These are phyloP conservation scores for Vireo altiloquus DNA, from an alignment of 2,113 vertebrate species.

Conservation along the genomic window DNA sequence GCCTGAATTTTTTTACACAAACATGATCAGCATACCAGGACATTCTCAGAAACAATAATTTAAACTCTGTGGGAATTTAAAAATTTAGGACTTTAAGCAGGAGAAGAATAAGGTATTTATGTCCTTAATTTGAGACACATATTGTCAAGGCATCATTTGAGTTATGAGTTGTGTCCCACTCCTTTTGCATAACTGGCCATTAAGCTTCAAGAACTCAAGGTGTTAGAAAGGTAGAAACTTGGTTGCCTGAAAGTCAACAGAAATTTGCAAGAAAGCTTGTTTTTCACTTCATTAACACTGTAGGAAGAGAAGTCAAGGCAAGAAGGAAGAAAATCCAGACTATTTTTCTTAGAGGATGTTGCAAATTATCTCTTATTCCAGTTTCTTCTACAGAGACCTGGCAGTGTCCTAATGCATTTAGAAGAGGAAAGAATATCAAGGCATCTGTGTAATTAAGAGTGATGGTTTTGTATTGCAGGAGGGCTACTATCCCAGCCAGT, in stretches of 20 bases:
- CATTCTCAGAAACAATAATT: not conserved
- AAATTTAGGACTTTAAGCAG: not conserved
- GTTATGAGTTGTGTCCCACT: not conserved
- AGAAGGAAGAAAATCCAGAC: not conserved
- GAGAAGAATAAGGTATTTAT: not conserved
- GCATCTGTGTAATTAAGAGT: constrained; percentile 21
- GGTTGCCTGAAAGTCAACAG: not conserved
- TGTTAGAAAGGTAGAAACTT: not conserved
- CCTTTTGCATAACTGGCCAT: not conserved
- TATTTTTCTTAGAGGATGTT: not conserved
- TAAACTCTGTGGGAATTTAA: not conserved
- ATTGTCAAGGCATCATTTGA: not conserved
- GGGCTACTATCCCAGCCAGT: not conserved
- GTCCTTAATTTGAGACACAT: not conserved
- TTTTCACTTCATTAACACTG: not conserved
- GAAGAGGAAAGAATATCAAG: not conserved
- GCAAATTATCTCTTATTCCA: not conserved
- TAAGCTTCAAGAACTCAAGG: not conserved
- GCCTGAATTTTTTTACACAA: not conserved
- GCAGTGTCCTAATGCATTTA: not conserved
- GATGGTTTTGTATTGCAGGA: not conserved
- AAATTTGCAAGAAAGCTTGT: not conserved
- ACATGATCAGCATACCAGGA: not conserved
- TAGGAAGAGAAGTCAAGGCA: not conserved
- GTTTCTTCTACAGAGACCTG: not conserved